Conservation (phyloP, 1,140 invertebrate genomes). For the Babylonia areolata region DNA sequence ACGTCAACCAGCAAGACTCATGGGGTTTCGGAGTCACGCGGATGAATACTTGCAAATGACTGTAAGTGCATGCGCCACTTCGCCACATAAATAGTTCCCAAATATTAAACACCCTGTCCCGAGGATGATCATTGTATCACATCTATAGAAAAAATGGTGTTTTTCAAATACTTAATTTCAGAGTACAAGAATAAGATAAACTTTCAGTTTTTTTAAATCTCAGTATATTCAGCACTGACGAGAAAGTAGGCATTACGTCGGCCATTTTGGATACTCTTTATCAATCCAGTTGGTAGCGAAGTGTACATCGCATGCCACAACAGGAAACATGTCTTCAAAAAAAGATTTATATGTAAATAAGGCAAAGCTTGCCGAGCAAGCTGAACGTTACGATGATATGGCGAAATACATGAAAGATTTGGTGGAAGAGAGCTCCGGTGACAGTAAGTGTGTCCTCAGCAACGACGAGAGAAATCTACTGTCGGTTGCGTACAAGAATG, state of each 20-base stretch:
- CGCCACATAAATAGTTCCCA: not conserved
- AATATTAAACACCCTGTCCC: not conserved
- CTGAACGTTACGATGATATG: constrained; percentile 94
- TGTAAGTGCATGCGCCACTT: not conserved
- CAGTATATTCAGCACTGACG: not conserved
- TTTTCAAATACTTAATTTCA: not conserved
- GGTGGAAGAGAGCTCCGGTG: constrained; percentile 84
- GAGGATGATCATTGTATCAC: not conserved
- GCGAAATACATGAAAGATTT: constrained; percentile 83
- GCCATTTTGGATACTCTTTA: constrained; percentile 58
- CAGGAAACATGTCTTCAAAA: not conserved
- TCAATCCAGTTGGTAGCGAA: constrained; percentile 18
- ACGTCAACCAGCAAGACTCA: constrained; percentile 49
- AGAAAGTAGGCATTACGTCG: constrained; percentile 18
- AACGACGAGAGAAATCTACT: constrained; percentile 98
- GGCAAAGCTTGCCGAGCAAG: constrained; percentile 99
- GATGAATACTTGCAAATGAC: not conserved
- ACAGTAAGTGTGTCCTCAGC: constrained; percentile 83
- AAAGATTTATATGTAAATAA: constrained; percentile 93
- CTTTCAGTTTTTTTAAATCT: not conserved
- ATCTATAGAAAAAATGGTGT: not conserved
- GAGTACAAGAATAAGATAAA: not conserved
- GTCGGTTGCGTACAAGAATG: constrained; percentile 99
- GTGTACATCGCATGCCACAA: not conserved
- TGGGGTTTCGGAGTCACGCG: constrained; percentile 9